Evolutionary conservation across 1,140 invertebrate species (phyloP), one percentile per base, ranked within the genome.

Genomic region (Drosophila leontia): DNA sequence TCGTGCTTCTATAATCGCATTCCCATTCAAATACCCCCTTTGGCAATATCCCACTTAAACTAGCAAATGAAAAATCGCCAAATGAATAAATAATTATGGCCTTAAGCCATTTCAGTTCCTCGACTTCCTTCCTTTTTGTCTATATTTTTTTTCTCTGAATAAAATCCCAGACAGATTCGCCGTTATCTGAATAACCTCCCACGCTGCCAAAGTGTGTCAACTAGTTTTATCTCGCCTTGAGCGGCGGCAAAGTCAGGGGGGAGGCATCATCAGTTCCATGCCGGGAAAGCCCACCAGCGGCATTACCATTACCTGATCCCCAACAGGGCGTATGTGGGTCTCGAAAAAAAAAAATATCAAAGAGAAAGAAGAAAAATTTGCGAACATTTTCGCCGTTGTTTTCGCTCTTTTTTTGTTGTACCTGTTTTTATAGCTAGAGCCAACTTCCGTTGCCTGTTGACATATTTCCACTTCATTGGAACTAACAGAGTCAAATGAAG

Each of bases 391-490:
- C 67, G 68, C 69, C 35, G 67, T 59, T 72, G 69, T 42, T 58
- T n/a, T 50, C 63, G 34, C 34, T 48, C 26, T 55, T 29, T 78
- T 51, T 35, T 59, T 74, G n/a, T 53, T 80, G 5, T 51, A 39
- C 53, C 53, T 78, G 77, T 53, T 65, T 62, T 82, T 62, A 58
- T 78, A 58, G 84, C 67, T 62, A 68, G 48, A 62, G 84, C 84
- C 84, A 88, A 87, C 85, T 87, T 87, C 80, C 85, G 84, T 69
- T 87, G 83, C 84, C 79, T 88, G 85, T 90, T 88, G 85, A 88
- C 85, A 88, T 90, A 88, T 88, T 88, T 88, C 85, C 85, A 88
- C 85, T 85, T 88, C 85, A 88, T 90, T 88, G 82, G 67, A 79
- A 85, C 59, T 72, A 77, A 82, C 80, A 79, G 65, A 79, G 85